These are phyloP conservation scores for Strigops habroptila DNA, from an alignment of 2,113 vertebrate genomes.

Conservation along the genomic window DNA sequence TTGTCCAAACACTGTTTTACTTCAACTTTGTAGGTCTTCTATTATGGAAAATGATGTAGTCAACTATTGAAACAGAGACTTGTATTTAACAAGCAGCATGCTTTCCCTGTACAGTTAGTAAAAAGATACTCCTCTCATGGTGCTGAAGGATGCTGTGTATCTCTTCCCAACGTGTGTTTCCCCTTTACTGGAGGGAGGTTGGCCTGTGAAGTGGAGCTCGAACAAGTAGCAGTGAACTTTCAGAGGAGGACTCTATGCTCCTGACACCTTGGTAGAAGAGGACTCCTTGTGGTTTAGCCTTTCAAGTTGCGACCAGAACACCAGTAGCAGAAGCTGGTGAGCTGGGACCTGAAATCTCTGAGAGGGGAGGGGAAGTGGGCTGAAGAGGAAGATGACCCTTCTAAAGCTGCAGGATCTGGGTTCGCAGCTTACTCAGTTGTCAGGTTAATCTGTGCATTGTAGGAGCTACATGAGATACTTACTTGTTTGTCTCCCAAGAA, in stretches of 20 bases:
- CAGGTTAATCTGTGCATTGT: neutral
- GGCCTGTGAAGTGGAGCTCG: neutral
- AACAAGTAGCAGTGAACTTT: neutral
- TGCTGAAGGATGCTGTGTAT: neutral
- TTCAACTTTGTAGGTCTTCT: neutral
- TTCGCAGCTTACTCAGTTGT: neutral
- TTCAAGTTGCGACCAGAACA: neutral
- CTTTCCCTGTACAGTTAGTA: neutral
- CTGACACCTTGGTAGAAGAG: neutral
- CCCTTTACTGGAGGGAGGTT: neutral
- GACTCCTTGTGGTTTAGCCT: neutral
- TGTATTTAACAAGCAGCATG: neutral
- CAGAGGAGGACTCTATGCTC: rapidly evolving
- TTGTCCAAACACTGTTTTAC: neutral
- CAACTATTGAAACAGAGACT: neutral
- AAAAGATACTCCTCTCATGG: neutral
- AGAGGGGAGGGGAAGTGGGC: neutral
- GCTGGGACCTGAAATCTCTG: neutral
- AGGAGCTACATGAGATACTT: neutral
- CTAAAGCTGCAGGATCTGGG: neutral
- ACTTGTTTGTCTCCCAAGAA: neutral
- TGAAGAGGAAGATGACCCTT: neutral
- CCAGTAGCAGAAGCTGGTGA: neutral
- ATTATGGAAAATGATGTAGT: neutral
- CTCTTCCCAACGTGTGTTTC: neutral